phyloP scores from a whole-genome alignment of 2,888 invertebrate species.

The Lepidocyrtoides sp. region DNA sequence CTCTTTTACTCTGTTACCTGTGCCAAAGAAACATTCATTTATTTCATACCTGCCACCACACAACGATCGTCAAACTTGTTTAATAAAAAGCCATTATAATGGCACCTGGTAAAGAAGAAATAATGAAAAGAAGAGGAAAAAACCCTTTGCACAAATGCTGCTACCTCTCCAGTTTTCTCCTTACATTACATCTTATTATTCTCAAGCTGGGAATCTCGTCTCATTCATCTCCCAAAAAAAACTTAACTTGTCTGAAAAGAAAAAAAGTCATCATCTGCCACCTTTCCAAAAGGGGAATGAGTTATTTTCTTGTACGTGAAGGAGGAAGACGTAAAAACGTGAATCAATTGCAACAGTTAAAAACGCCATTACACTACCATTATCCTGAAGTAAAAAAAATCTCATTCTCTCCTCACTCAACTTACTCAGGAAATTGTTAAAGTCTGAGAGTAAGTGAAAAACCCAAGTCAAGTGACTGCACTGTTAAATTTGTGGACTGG shows the following conservation, averaged over 20 bases:
- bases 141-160: background rate
- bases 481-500: too few relatives aligned
- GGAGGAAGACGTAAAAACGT: slow-evolving; percentile 4
- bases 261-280: background rate
- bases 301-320: background rate
- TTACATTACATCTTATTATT: background rate
- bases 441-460: too few relatives aligned
- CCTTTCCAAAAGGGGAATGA: slow-evolving; percentile 6
- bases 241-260: slow-evolving; percentile 15
- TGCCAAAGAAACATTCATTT: background rate
- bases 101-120: slow-evolving; percentile 28
- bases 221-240: slow-evolving; percentile 11
- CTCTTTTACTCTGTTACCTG: background rate
- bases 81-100: slow-evolving; percentile 44
- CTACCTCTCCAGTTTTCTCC: background rate
- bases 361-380: too few relatives aligned
- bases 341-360: slow-evolving; percentile 8
- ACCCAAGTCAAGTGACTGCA: too few relatives aligned
- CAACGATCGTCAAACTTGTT: slow-evolving; percentile 2
- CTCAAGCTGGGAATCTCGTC: background rate
- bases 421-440: too few relatives aligned
- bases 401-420: too few relatives aligned
- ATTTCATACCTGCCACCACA: background rate
- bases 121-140: too few relatives aligned
- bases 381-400: too few relatives aligned